Evolutionary conservation across 2,888 invertebrate species (phyloP).

Genomic region (Megastigmus dorsalis): DNA sequence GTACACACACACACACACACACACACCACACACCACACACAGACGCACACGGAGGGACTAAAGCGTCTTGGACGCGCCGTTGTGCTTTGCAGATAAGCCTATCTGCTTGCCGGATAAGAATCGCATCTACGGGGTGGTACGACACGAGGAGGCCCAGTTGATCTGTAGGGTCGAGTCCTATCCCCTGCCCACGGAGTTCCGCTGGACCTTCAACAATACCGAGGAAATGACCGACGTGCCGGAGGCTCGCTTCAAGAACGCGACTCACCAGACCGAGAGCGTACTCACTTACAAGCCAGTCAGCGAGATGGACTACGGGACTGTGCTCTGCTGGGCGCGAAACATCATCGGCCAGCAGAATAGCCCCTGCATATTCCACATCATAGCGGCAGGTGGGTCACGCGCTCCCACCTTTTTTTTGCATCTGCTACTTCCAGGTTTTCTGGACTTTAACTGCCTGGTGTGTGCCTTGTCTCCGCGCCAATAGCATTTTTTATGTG

Average conservation of each 20-base stretch:
- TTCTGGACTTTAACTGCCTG: neutral
- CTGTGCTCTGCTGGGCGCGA: constrained; percentile 84
- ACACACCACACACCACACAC: too few species aligned
- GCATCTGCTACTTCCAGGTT: too few species aligned
- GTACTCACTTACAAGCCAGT: constrained; percentile 85
- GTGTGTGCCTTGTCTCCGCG: too few species aligned
- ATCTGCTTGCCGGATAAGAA: constrained; percentile 85
- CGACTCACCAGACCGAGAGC: constrained; percentile 77
- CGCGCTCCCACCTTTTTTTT: too few species aligned
- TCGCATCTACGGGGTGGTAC: constrained; percentile 88
- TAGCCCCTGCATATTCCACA: constrained; percentile 84
- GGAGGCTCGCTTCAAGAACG: constrained; percentile 80
- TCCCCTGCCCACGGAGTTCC: constrained; percentile 87
- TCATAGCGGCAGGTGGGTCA: constrained; percentile 79
- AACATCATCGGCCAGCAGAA: constrained; percentile 84
- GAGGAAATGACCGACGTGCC: constrained; percentile 87
- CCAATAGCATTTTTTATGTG: too few species aligned
- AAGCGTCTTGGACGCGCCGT: too few species aligned
- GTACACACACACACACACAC: too few species aligned
- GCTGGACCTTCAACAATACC: constrained; percentile 93
- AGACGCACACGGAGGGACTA: too few species aligned
- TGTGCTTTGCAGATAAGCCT: constrained; percentile 83
- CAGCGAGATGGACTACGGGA: constrained; percentile 85
- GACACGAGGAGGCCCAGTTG: constrained; percentile 87
- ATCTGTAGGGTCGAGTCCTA: constrained; percentile 90